Evolutionary conservation across 2,888 invertebrate species (phyloP).

Genomic region (Drosophila engyochracea): DNA sequence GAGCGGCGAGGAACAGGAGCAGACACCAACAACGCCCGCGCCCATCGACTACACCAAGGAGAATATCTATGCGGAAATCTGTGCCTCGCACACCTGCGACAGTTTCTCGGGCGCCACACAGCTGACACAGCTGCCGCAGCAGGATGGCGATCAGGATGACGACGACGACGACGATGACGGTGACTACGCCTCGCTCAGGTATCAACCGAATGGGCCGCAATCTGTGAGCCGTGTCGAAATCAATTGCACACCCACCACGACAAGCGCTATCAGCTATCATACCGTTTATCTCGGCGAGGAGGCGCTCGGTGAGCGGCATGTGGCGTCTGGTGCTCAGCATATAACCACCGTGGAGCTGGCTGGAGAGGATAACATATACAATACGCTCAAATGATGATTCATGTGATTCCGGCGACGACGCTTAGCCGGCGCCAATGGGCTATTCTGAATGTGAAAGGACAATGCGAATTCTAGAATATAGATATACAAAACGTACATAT

Average conservation of each 20-base stretch:
- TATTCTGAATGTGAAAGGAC: slow-evolving; percentile 67
- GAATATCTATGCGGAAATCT: slow-evolving; percentile 91
- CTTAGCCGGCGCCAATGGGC: slow-evolving; percentile 77
- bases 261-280: slow-evolving; percentile 82
- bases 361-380: slow-evolving; percentile 85
- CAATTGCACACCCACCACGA: slow-evolving; percentile 75
- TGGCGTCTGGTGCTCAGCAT: slow-evolving; percentile 53
- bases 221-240: slow-evolving; percentile 84
- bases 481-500: slow-evolving; percentile 26
- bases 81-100: slow-evolving; percentile 83
- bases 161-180: slow-evolving; percentile 55
- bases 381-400: slow-evolving; percentile 85
- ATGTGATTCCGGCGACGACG: slow-evolving; percentile 84
- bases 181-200: slow-evolving; percentile 81
- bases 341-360: slow-evolving; percentile 78
- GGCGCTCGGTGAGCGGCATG: slow-evolving; percentile 76
- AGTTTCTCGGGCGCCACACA: slow-evolving; percentile 72
- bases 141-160: slow-evolving; percentile 59
- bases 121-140: slow-evolving; percentile 50
- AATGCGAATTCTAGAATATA: slow-evolving; percentile 45
- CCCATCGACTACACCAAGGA: slow-evolving; percentile 86
- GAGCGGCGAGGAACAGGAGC: slow-evolving; percentile 44
- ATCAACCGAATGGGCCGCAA: slow-evolving; percentile 68
- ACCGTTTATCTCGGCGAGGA: slow-evolving; percentile 82
- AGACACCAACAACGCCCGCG: slow-evolving; percentile 50